These are phyloP conservation scores for Festucalex cinctus DNA, from an alignment of 2,113 vertebrate species.

Conservation along the genomic window DNA sequence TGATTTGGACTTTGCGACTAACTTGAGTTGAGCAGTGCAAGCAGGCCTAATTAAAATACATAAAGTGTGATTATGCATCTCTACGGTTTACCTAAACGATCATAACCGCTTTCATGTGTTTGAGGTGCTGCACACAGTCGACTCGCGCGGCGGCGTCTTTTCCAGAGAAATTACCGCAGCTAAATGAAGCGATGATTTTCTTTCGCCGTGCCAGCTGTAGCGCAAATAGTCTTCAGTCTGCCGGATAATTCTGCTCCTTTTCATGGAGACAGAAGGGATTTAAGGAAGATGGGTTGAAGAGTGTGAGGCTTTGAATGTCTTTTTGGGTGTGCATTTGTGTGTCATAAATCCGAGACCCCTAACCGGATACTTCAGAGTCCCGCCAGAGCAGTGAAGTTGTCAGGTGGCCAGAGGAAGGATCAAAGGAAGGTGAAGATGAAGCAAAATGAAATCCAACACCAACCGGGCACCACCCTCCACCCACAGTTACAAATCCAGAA, in stretches of 20 bases:
- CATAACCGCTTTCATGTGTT: constrained; percentile 54
- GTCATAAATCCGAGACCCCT: too few relatives aligned
- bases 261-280: constrained; percentile 25
- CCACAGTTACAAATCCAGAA: too few relatives aligned
- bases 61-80: constrained; percentile 42
- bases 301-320: not conserved
- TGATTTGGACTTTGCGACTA: not conserved
- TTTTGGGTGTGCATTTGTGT: too few relatives aligned
- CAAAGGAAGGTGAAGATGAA: too few relatives aligned
- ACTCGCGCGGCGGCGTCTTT: constrained; percentile 40
- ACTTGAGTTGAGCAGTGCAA: not conserved
- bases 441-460: too few relatives aligned
- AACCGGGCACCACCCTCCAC: too few relatives aligned
- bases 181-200: constrained; percentile 67
- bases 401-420: too few relatives aligned
- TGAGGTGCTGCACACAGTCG: constrained; percentile 39
- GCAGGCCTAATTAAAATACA: not conserved
- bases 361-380: too few relatives aligned
- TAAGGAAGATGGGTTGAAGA: not conserved
- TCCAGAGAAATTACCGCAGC: constrained; percentile 59
- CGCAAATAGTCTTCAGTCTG: constrained; percentile 56
- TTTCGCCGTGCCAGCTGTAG: constrained; percentile 58
- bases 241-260: constrained; percentile 53
- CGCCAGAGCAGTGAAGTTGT: too few relatives aligned
- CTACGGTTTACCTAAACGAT: constrained; percentile 57